Conservation (phyloP, 2,888 invertebrate genomes). For the Protophormia terraenovae region DNA sequence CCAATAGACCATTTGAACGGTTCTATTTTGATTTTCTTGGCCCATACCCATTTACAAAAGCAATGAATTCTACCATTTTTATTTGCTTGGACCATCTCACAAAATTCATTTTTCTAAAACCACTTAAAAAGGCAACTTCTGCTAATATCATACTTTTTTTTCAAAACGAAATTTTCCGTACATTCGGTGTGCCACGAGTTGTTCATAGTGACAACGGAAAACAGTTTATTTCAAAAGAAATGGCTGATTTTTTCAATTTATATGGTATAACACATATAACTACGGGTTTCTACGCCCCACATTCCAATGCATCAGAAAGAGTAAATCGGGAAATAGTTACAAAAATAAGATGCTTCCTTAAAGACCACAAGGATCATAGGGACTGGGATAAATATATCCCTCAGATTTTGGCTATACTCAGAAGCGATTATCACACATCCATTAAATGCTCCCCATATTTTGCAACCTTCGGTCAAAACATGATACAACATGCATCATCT, state of each 20-base stretch:
- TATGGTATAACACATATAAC: constrained; percentile 40
- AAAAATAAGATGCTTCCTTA: constrained; percentile 35
- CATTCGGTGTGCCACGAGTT: constrained; percentile 33
- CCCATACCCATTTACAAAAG: too few relatives aligned
- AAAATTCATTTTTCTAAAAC: neutral
- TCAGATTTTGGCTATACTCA: constrained; percentile 5
- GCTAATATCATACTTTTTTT: constrained; percentile 23
- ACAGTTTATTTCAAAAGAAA: constrained; percentile 39
- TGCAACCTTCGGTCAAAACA: constrained; percentile 34
- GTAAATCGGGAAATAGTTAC: constrained; percentile 51
- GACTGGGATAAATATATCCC: constrained; percentile 34
- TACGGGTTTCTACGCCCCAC: constrained; percentile 39
- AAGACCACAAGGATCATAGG: constrained; percentile 23
- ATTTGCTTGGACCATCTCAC: neutral
- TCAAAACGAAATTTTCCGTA: constrained; percentile 17
- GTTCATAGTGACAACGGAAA: constrained; percentile 48
- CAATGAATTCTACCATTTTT: neutral
- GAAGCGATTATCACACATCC: constrained; percentile 46
- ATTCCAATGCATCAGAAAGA: constrained; percentile 49
- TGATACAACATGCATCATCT: constrained; percentile 6
- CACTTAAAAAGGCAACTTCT: constrained; percentile 1
- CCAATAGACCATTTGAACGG: neutral
- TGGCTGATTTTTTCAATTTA: neutral
- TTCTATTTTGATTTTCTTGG: neutral
- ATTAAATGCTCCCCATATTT: constrained; percentile 41